phyloP scores from a whole-genome alignment of 2,888 invertebrate species.

The Eupithecia vulgata region DNA sequence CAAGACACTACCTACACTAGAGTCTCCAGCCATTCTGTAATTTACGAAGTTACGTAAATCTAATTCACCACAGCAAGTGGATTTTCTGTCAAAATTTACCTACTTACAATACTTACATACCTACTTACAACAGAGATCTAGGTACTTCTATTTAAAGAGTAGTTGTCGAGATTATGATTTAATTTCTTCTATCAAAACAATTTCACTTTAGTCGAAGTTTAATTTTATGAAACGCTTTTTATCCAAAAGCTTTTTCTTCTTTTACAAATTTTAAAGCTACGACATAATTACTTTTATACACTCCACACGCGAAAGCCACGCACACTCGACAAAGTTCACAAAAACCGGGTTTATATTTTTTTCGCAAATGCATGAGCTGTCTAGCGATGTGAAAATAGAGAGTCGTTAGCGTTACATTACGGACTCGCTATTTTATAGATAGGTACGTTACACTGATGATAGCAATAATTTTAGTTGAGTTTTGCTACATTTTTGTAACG shows the following conservation, averaged over 20 bases:
- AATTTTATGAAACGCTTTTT: neutral
- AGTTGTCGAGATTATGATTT: neutral
- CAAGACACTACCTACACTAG: conserved; percentile 82
- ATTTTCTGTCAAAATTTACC: conserved; percentile 34
- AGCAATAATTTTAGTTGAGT: neutral
- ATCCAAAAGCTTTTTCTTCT: conserved; percentile 3
- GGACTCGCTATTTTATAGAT: neutral
- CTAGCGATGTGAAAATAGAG: conserved; percentile 1
- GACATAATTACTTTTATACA: neutral
- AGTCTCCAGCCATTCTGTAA: conserved; percentile 78
- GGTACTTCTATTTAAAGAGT: too few species aligned
- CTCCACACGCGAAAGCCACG: neutral
- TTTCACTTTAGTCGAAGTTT: neutral
- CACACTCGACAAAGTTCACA: conserved; percentile 1
- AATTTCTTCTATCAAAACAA: neutral
- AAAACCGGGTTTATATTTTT: neutral
- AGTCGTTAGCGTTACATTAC: neutral
- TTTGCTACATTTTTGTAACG: conserved; percentile 1
- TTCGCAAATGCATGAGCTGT: neutral
- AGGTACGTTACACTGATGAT: neutral
- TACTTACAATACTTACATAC: too few species aligned
- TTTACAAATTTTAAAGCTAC: neutral
- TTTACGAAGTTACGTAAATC: conserved; percentile 61
- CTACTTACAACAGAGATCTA: too few species aligned
- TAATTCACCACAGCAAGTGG: conserved; percentile 44